Evolutionary conservation across 2,113 vertebrate genomes (phyloP).

Genomic region (Gavialis gangeticus): DNA sequence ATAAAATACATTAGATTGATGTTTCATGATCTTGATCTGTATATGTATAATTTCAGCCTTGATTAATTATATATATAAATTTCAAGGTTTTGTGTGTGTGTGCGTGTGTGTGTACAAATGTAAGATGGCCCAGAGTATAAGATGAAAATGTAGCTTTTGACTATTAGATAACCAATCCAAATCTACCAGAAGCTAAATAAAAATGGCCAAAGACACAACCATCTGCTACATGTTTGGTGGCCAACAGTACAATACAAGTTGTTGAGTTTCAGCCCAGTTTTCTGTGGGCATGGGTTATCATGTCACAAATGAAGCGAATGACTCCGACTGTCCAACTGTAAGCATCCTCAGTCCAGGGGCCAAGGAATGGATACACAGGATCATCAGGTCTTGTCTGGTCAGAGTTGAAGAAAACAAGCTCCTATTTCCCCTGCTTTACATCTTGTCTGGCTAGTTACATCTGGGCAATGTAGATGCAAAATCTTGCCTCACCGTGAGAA

Average conservation of each 20-base stretch:
- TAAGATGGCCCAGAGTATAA: no score
- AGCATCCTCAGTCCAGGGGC: not conserved
- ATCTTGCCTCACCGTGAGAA: not conserved
- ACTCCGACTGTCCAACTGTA: not conserved
- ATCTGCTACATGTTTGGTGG: not conserved
- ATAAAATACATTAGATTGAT: not conserved
- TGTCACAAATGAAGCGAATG: not conserved
- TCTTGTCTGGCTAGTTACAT: not conserved
- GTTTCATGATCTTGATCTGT: not conserved
- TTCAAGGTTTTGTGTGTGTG: rapidly evolving
- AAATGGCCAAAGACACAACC: not conserved
- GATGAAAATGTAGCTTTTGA: not conserved
- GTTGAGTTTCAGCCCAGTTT: not conserved
- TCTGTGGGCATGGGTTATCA: not conserved
- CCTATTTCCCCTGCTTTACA: not conserved
- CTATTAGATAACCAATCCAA: not conserved
- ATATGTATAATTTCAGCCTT: not conserved
- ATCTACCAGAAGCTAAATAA: not conserved
- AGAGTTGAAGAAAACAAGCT: not conserved
- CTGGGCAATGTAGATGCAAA: not conserved
- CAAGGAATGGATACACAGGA: not conserved
- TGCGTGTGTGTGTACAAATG: not conserved
- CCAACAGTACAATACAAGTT: not conserved
- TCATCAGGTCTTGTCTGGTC: not conserved
- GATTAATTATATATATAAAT: not conserved